Evolutionary conservation across 2,888 invertebrate species (phyloP), one percentile per base, ranked within the genome.

Genomic region (Lymantria monacha): DNA sequence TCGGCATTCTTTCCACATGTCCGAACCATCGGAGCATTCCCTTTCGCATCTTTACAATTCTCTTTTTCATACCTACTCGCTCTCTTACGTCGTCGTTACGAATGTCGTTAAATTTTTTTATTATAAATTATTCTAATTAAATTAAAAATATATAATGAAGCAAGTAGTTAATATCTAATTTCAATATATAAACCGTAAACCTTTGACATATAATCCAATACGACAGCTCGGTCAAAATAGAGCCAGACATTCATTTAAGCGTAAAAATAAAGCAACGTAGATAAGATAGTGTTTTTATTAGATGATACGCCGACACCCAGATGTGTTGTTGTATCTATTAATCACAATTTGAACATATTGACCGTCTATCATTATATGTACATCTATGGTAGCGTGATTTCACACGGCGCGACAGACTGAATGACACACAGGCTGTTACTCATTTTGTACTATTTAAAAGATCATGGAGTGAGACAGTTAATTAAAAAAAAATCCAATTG

Each of bases 321-420:
- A 22, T 46, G 33, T 55, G 33, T 41, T 49, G 49, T 51, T 52
- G 36, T 22, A 45, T 63, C 72, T 74, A 88, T 88, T 80, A 88
- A 88, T 90, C 87, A 88, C 81, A 89, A 87, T 89, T 87, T 88
- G 79, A 80, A 78, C 74, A 83, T 84, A 88, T 87, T 88, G 87
- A 87, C 76, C 73, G 67, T 72, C 69, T 76, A 85, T 85, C 83
- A 83, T 81, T 83, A 80, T 65, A 57, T 66, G 42, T 48, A 48
- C 45, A 74, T 75, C 73, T 76, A 65, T 79, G 66, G 79, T 81
- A 79, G 83, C 80, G 70, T 72, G 72, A 74, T 67, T 83, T 85
- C 83, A 83, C 86, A 82, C 76, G 60, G 49, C 53, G 70, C 52
- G 64, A 69, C 77, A 72, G 74, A 73, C 63, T 79, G 81, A 79